Base-by-base conservation (phyloP, 2,113 vertebrate species). In the Oncorhynchus gorbuscha region DNA sequence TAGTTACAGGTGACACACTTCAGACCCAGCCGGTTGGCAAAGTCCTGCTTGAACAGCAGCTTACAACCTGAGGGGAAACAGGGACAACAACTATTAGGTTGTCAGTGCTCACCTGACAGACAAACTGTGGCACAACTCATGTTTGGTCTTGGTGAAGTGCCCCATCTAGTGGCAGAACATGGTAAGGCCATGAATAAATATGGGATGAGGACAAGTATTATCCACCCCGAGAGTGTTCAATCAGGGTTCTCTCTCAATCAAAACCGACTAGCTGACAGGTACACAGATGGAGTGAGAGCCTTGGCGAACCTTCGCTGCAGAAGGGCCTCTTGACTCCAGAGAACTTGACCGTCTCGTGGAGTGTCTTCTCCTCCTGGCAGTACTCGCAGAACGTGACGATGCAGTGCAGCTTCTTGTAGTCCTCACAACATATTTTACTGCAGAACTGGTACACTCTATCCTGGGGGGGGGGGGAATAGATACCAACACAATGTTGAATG, bases 1-100 rank as follows among this genome's bases (percentile, higher is more conserved):
- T 99, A 96, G 93, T 98, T 98, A 89, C 98, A 99, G 86, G 95
- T 97, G 84, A 99, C 98, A 84, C 98, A 99, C 92, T 98, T 97
- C 83, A 99, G 90, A 81, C 98, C 97, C 90, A 99, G 92, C 70
- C 95, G 95, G 80, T 93, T 95, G 90, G 96, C 95, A 87, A 99
- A 99, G 85, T 99, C 97, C 90, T 98, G 96, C 94, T 99, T 99
- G 88, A 95, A 99, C 69, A 99, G 91, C 75, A 99, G 92, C 91
- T 99, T 99, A 88, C 98, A 99, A 71, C 98, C 98, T 99, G 91
- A 18, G 22, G 55, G 12, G 9, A 4, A 69, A 74, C 28, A 55
- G 11, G 76, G 18, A 22, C 4, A 58, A 30, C 12, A 20, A 12
- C 83, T 79, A 83, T 81, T 81, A 51, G 49, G 14, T 4, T 16